phyloP scores from a whole-genome alignment of 1,140 invertebrate species.

The Drosophila yakuba region DNA sequence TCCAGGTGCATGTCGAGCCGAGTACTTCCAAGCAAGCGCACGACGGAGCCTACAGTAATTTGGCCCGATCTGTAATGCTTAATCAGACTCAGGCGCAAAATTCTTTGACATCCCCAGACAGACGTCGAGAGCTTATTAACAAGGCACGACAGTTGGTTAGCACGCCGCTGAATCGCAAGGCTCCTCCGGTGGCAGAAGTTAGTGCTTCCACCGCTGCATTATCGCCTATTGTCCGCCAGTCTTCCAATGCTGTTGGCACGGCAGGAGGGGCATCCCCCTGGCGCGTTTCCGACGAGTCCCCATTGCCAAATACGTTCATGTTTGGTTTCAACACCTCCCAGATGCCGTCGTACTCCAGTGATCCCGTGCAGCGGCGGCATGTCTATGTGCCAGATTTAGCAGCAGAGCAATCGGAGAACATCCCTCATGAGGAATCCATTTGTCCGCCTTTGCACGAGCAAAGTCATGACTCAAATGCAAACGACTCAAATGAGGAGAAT shows the following conservation, averaged over 20 bases:
- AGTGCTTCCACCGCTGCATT: conserved; percentile 18
- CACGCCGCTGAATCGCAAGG: conserved; percentile 56
- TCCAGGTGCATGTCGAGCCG: conserved; percentile 28
- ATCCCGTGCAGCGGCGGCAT: conserved; percentile 46
- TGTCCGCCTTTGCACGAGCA: conserved; percentile 3
- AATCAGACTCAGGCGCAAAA: conserved; percentile 55
- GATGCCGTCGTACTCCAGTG: conserved; percentile 79
- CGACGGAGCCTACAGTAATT: conserved; percentile 59
- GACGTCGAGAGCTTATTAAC: conserved; percentile 48
- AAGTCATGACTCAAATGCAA: conserved; percentile 6
- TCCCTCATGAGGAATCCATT: not conserved
- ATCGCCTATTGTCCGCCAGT: conserved; percentile 47
- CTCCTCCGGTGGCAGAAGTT: not conserved
- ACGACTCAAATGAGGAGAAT: conserved; percentile 78
- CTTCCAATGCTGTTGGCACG: not conserved
- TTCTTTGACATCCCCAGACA: conserved; percentile 6
- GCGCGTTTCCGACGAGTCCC: conserved; percentile 61
- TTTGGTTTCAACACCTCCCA: conserved; percentile 68
- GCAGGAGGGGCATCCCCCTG: conserved; percentile 57
- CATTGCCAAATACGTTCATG: conserved; percentile 64
- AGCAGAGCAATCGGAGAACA: not conserved
- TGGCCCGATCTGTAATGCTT: conserved; percentile 65
- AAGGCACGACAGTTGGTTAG: conserved; percentile 64
- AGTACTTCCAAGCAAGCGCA: conserved; percentile 2
- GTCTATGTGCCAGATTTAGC: conserved; percentile 58